phyloP scores from a whole-genome alignment of 2,888 invertebrate species.

The Mechanitis mazaeus region DNA sequence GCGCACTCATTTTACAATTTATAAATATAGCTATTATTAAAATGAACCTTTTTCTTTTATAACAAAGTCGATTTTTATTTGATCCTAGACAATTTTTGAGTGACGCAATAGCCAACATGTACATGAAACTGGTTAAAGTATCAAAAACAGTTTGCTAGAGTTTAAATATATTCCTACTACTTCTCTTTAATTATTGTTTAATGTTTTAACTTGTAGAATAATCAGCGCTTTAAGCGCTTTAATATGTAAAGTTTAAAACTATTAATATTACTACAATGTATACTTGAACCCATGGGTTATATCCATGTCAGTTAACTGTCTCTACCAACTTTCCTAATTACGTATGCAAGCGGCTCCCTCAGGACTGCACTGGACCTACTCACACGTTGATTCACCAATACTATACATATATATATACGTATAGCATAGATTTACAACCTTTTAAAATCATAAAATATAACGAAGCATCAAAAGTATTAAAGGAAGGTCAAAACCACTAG shows the following conservation, averaged over 20 bases:
- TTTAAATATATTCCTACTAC: not conserved
- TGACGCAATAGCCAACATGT: conserved; percentile 19
- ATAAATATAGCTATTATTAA: conserved; percentile 3
- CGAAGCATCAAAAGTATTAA: no score
- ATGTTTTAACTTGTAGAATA: not conserved
- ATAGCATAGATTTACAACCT: no score
- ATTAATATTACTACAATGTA: not conserved
- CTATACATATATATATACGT: no score
- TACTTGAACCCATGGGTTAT: not conserved
- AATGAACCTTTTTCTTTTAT: conserved; percentile 2
- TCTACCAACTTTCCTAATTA: conserved; percentile 15
- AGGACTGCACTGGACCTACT: not conserved
- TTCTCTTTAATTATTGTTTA: not conserved
- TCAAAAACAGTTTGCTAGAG: conserved; percentile 5
- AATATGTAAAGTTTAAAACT: not conserved
- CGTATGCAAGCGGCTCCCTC: conserved; percentile 14
- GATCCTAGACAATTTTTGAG: conserved; percentile 6
- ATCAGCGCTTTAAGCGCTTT: conserved; percentile 1
- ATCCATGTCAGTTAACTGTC: conserved; percentile 18
- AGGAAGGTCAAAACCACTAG: not conserved
- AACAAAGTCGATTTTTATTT: not conserved
- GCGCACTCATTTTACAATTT: conserved; percentile 10
- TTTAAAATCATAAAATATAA: no score
- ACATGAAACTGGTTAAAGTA: conserved; percentile 8
- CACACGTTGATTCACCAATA: not conserved